Evolutionary conservation across 1,140 invertebrate species (phyloP), one percentile per base, ranked within the genome.

Genomic region (Drosophila jambulina): DNA sequence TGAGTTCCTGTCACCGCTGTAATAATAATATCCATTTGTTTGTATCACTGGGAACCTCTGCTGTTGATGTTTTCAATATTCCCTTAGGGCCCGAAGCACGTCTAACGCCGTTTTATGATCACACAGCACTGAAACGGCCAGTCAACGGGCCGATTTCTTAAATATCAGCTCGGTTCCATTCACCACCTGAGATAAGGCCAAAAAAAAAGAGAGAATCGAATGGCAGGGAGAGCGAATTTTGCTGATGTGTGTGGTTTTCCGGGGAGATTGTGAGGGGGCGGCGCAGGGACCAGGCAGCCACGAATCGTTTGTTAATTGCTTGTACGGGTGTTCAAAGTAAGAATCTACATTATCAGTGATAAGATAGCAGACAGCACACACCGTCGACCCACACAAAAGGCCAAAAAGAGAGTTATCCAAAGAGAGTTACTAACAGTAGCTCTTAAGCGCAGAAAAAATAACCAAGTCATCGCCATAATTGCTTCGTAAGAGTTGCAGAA

Each of bases 241-340:
- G 25, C 17, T 51, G 68, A 21, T 12, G 38, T 34, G 19, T 36
- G 32, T 53, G 19, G 15, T 45, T 38, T 29, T n/a, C 5, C 51
- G 15, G 36, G 12, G 15, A 15, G 45, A 12, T 19, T 56, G 53
- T 38, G 21, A 21, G 46, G 23, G 29, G 34, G 58, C 38, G 49
- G 13, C 13, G 23, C 8, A 19, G 10, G 38, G 46, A 2, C 54
- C 49, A 62, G 49, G 69, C 69, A 76, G 61, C 57, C 54, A 34
- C 67, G 80, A 88, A 88, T 88, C 86, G 86, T 85, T 90, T 90
- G 85, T 90, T 90, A 90, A 90, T 90, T 90, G 85, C 85, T 90
- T 90, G 85, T 90, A 90, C 78, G 78, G 72, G 51, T 82, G 84
- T 88, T 78, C 80, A 58, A 90, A 85, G 78, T 69, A 76, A 82